Conservation (phyloP, 2,888 invertebrate genomes). For the Sesamia inferens region DNA sequence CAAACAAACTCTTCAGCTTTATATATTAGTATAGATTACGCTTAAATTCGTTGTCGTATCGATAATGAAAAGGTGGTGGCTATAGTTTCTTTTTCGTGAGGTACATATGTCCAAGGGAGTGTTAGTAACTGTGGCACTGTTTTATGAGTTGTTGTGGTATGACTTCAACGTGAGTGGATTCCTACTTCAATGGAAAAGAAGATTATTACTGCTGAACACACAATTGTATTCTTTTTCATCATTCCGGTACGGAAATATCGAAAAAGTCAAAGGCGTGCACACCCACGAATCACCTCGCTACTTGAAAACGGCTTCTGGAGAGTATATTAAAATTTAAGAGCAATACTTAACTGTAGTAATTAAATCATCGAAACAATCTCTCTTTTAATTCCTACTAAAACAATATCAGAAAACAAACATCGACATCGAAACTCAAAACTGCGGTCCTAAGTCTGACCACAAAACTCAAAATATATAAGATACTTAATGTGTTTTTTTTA, state of each 20-base stretch:
- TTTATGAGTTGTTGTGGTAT: background rate
- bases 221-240: background rate
- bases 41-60: too few relatives aligned
- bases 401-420: too few relatives aligned
- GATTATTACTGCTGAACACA: constrained; percentile 2
- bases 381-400: too few relatives aligned
- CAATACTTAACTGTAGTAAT: too few relatives aligned
- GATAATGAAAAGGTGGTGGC: too few relatives aligned
- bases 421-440: background rate
- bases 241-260: background rate
- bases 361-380: too few relatives aligned
- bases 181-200: background rate
- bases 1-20: too few relatives aligned
- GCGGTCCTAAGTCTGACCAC: background rate
- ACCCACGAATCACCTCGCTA: constrained; percentile 8
- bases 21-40: too few relatives aligned
- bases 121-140: too few relatives aligned
- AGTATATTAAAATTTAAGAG: background rate
- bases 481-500: too few relatives aligned
- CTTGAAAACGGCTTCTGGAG: background rate
- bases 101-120: too few relatives aligned
- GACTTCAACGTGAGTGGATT: constrained; percentile 1
- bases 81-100: too few relatives aligned
- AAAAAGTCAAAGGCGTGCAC: constrained; percentile 11
- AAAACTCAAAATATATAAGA: background rate